Evolutionary conservation across 2,888 invertebrate species (phyloP).

Genomic region (Hydriomena furcata): DNA sequence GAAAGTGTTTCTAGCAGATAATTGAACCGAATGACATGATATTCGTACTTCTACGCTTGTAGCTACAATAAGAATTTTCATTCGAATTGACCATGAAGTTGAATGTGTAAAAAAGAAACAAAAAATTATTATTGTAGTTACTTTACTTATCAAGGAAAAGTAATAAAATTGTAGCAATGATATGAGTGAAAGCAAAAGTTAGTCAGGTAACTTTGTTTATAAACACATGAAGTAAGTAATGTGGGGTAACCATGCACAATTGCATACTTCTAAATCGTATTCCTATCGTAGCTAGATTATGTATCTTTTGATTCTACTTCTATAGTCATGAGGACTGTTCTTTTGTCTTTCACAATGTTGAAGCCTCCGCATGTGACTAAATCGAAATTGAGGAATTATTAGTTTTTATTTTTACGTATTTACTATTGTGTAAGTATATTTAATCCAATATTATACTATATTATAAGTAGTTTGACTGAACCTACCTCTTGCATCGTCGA

Average conservation of each 20-base stretch:
- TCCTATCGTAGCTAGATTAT: constrained; percentile 61
- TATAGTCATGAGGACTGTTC: constrained; percentile 82
- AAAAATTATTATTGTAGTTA: constrained; percentile 19
- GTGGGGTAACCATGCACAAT: constrained; percentile 73
- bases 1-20: constrained; percentile 41
- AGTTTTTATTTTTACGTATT: constrained; percentile 25
- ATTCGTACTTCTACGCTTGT: constrained; percentile 3
- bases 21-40: constrained; percentile 11
- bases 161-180: constrained; percentile 52
- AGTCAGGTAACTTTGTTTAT: constrained; percentile 83
- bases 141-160: background rate
- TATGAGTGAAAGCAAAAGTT: constrained; percentile 67
- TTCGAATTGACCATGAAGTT: background rate
- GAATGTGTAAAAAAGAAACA: background rate
- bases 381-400: constrained; percentile 76
- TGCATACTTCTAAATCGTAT: constrained; percentile 63
- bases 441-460: constrained; percentile 44
- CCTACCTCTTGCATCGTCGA: constrained; percentile 78
- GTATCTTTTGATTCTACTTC: constrained; percentile 62
- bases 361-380: constrained; percentile 73
- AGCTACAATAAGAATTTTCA: constrained; percentile 51
- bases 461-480: constrained; percentile 63
- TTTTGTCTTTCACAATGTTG: constrained; percentile 57
- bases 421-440: constrained; percentile 42
- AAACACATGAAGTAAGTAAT: constrained; percentile 83